Percentiles rank a stretch among this genome's conserved stretches.
phyloP scores from a whole-genome alignment of 2,888 invertebrate species.

The Ophion obscuratus region DNA sequence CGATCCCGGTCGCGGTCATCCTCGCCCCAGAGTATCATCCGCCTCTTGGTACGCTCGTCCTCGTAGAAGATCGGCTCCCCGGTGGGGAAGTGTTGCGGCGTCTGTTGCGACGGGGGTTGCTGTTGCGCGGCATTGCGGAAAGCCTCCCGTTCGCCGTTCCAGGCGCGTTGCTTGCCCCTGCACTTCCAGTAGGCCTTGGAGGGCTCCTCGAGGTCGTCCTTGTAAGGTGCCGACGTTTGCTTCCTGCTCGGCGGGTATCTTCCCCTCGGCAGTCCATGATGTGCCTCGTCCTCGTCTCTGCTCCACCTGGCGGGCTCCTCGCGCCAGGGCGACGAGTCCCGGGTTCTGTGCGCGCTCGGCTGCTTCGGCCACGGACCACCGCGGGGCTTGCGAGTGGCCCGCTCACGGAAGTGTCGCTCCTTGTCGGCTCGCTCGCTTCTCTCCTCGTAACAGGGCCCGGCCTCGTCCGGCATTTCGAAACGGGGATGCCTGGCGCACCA shows the following conservation, averaged over 20 bases:
- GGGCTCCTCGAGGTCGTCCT: constrained; percentile 78
- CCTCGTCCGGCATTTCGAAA: constrained; percentile 76
- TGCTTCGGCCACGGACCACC: constrained; percentile 79
- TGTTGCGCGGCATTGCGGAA: constrained; percentile 51
- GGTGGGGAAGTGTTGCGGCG: constrained; percentile 25
- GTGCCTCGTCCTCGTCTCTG: constrained; percentile 80
- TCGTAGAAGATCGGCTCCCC: constrained; percentile 77
- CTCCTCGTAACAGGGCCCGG: constrained; percentile 77
- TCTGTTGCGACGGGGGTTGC: constrained; percentile 21
- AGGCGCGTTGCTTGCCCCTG: constrained; percentile 75
- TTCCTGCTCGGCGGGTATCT: constrained; percentile 77
- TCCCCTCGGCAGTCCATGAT: constrained; percentile 44
- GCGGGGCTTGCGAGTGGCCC: constrained; percentile 73
- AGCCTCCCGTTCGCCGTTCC: constrained; percentile 76
- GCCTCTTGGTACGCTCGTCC: constrained; percentile 80
- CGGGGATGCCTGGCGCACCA: constrained; percentile 80
- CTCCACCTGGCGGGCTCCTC: constrained; percentile 86
- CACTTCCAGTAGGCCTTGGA: constrained; percentile 80
- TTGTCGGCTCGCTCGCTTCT: constrained; percentile 72
- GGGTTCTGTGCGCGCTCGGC: constrained; percentile 87
- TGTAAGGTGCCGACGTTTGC: constrained; percentile 72
- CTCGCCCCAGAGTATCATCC: constrained; percentile 80
- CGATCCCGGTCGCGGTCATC: constrained; percentile 84
- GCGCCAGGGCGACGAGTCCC: constrained; percentile 93
- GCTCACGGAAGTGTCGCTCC: constrained; percentile 76